Evolutionary conservation across 2,888 invertebrate species (phyloP).

Genomic region (Notodromas monacha): DNA sequence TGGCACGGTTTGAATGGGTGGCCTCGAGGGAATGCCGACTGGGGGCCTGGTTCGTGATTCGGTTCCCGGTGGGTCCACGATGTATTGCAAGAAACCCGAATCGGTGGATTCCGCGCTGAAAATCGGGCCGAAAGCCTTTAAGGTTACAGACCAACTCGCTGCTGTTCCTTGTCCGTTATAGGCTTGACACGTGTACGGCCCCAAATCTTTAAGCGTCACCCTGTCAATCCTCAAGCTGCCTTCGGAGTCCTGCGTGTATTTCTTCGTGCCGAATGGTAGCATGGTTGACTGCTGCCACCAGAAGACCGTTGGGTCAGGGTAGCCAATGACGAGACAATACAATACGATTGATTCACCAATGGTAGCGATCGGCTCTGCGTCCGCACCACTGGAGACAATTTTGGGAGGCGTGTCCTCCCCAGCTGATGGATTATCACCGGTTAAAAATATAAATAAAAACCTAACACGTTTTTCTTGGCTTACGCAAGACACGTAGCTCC

Average conservation of each 20-base stretch:
- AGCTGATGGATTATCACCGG: no score
- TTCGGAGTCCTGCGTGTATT: constrained; percentile 35
- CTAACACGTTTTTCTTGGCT: no score
- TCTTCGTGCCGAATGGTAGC: constrained; percentile 32
- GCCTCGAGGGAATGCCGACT: no score
- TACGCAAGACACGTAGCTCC: no score
- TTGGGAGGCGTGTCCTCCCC: no score
- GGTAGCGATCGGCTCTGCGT: constrained; percentile 29
- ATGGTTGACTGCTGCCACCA: constrained; percentile 50
- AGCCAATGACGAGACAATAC: constrained; percentile 47
- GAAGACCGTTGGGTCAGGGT: constrained; percentile 38
- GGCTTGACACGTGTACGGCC: constrained; percentile 58
- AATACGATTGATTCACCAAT: constrained; percentile 33
- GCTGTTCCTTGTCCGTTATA: constrained; percentile 47
- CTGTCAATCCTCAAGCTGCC: constrained; percentile 33
- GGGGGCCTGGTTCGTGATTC: no score
- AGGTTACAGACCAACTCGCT: constrained; percentile 35
- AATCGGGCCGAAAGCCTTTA: constrained; percentile 37
- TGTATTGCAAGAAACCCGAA: constrained; percentile 16
- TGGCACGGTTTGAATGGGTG: no score
- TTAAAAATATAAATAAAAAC: no score
- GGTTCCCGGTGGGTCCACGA: no score
- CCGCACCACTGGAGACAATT: no score
- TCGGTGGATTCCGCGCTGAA: constrained; percentile 23
- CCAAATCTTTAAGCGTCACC: constrained; percentile 35